These are phyloP conservation scores for Sesia apiformis DNA, from an alignment of 2,888 invertebrate species.

Conservation along the genomic window DNA sequence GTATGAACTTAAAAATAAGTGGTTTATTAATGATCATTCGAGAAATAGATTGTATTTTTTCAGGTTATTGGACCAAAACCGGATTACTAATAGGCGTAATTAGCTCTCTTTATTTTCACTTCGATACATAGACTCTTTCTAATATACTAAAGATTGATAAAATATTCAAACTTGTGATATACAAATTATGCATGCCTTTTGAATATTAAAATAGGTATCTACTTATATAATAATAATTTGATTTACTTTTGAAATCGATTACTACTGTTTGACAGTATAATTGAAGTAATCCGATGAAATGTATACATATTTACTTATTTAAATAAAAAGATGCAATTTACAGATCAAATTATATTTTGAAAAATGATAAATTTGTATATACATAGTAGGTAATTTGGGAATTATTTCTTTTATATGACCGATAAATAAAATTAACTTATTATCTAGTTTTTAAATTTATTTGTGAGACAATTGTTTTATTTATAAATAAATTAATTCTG, in stretches of 20 bases:
- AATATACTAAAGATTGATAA: constrained; percentile 6
- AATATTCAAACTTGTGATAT: constrained; percentile 8
- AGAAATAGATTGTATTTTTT: constrained; percentile 27
- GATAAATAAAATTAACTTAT: too few species aligned
- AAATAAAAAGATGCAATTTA: constrained; percentile 4
- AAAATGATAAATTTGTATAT: not conserved
- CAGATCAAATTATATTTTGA: too few species aligned
- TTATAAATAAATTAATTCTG: too few species aligned
- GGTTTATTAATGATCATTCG: constrained; percentile 2
- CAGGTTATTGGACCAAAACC: constrained; percentile 57
- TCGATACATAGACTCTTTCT: constrained; percentile 11
- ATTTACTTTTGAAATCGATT: constrained; percentile 1
- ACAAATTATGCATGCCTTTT: constrained; percentile 6
- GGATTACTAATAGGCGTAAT: constrained; percentile 21
- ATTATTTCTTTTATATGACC: too few species aligned
- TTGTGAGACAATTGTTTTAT: too few species aligned
- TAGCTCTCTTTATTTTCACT: constrained; percentile 47
- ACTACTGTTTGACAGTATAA: too few species aligned
- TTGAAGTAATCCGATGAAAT: too few species aligned
- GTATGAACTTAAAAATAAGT: constrained; percentile 12
- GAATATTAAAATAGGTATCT: constrained; percentile 6
- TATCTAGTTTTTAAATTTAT: too few species aligned
- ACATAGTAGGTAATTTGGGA: not conserved
- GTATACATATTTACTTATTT: not conserved
- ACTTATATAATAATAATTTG: constrained; percentile 6